These are phyloP conservation scores for Rhadina sibilatrix DNA, from an alignment of 2,113 vertebrate species.

Conservation along the genomic window DNA sequence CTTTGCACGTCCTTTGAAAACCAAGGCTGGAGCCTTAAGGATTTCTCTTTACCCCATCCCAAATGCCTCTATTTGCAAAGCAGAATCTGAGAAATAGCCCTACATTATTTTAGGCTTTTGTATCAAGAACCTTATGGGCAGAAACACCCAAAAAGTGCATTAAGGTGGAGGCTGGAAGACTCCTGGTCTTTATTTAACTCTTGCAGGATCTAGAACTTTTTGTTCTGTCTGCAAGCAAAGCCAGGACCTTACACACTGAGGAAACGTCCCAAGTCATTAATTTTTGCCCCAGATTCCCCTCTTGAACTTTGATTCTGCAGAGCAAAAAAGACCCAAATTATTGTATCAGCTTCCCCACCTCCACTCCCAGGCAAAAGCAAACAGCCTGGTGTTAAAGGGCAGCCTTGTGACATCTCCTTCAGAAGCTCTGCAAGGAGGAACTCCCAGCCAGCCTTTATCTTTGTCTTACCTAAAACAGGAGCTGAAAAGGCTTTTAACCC, in stretches of 20 bases:
- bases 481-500: background rate
- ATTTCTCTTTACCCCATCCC: background rate
- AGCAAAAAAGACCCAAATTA: background rate
- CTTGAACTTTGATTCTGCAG: background rate
- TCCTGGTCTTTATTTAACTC: background rate
- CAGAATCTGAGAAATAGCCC: background rate
- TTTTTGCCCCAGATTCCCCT: background rate
- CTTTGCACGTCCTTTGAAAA: background rate
- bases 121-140: background rate
- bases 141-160: background rate
- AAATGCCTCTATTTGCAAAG: background rate
- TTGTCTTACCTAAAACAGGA: background rate
- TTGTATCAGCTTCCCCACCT: background rate
- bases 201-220: background rate
- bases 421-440: background rate
- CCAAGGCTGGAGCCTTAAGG: background rate
- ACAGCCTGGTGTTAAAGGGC: background rate
- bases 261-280: fast-evolving
- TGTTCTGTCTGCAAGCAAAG: background rate
- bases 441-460: background rate
- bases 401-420: background rate
- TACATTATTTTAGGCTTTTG: background rate
- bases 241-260: background rate
- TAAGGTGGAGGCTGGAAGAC: background rate
- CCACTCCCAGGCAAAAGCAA: background rate